Base-by-base conservation (phyloP, 2,888 invertebrate species). In the Eilema sororculum region DNA sequence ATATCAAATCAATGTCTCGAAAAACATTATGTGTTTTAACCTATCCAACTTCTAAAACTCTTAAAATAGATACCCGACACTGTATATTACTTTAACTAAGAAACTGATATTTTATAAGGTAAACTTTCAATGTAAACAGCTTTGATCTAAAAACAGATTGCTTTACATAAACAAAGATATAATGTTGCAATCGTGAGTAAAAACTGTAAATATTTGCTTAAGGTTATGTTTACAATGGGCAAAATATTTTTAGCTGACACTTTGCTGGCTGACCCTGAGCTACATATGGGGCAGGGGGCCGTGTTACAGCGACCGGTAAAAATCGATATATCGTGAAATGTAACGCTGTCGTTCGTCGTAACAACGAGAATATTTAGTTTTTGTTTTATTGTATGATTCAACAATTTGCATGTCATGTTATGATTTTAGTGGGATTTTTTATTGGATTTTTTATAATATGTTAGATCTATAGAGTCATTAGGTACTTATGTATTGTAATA, bases 111-210 rank as follows among this genome's bases (percentile, higher is more conserved):
- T 69, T 70, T 70, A 62, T 57, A 41, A 62, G 9, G 62, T 62
- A 70, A 70, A 70, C 52, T 61, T 64, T 61, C 8, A 25, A 41
- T 37, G 41, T 41, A 56, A 68, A 65, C 66, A 33, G 16, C 72
- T 72, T 72, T 72, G 72, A 69, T 72, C 72, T 72, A 69, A 69
- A 67, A 69, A 63, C 58, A 37, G 64, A 37, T 25, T 28, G 24
- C 22, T 66, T 52, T 68, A 25, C 41, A 25, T 62, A 72, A 68
- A 72, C 65, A 62, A 24, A 24, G 25, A 12, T 52, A 46, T 65
- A 58, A 65, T 52, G 24, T 72, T 62, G 41, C 61, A 64, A 62
- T 68, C 20, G 65, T 56, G 60, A n/a, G 33, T 25, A 57, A 69
- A 60, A 61, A 56, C 61, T 24, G 24, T 65, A 59, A 65, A 69